Evolutionary conservation across 2,888 invertebrate species (phyloP), one percentile per base, ranked within the genome.

Genomic region (Cryptus viduatorius): DNA sequence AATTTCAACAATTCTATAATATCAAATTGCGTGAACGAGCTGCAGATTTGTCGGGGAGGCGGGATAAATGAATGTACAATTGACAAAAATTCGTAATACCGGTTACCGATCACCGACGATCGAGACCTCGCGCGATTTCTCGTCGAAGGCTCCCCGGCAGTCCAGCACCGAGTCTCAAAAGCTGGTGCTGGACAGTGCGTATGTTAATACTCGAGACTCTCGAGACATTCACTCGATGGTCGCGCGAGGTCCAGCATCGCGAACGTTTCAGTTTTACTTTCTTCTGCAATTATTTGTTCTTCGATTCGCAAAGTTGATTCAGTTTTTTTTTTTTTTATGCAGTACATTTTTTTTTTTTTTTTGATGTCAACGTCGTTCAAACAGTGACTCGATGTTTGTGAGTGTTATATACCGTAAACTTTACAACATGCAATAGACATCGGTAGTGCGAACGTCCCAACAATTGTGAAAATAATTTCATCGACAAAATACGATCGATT

Each of bases 151-250:
- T 48, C 71, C 46, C 44, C 50, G 75, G 59, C 61, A 71, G 53
- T 71, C 59, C 71, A 79, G 71, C 31, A 71, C 53, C 29, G 72
- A 71, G 73, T 56, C 59, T 50, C 75, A 71, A 71, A 75, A 46
- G 42, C n/a, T 61, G 14, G 37, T 50, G 56, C 75, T 50, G 81
- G 75, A 46, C 81, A 64, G 69, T 82, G 59, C 69, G 75, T 82
- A 79, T 82, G 82, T 79, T 75, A 84, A 84, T 84, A 61, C 37
- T 19, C 87, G 84, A 82, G 84, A 80, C 78, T 77, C 64, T 68
- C 61, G 83, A 83, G 85, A 85, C 88, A 89, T 90, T 90, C 90
- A 87, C 89, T 85, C 81, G 86, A 82, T 64, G 84, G 73, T 79
- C 80, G 86, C 73, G 88, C 79, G 84, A 85, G 75, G 67, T 84